These are phyloP conservation scores for Gymnosoma rotundatum DNA, from an alignment of 2,888 invertebrate genomes.

Conservation along the genomic window DNA sequence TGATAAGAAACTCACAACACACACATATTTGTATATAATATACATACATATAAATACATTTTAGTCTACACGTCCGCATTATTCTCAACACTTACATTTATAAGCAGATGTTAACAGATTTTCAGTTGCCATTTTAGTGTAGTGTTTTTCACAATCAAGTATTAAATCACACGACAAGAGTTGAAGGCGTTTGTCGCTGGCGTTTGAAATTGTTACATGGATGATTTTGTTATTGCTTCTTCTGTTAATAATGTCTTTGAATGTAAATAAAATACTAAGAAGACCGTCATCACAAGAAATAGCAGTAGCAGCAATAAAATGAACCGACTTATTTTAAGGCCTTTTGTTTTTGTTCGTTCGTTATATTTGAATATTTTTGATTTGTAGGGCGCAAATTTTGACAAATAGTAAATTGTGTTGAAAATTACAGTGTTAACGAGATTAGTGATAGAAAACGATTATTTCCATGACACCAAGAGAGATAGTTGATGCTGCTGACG, in stretches of 20 bases:
- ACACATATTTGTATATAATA: too few relatives aligned
- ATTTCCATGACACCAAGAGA: too few relatives aligned
- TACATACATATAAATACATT: too few relatives aligned
- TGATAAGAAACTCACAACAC: neutral
- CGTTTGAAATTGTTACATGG: slow-evolving; percentile 37
- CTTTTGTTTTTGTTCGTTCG: neutral
- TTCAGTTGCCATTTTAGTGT: slow-evolving; percentile 4
- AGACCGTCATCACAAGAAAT: neutral
- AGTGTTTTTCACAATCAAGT: slow-evolving; percentile 30
- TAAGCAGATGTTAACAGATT: slow-evolving; percentile 7
- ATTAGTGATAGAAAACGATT: too few relatives aligned
- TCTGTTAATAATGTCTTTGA: slow-evolving; percentile 22
- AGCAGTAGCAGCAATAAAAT: slow-evolving; percentile 20
- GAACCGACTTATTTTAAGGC: neutral
- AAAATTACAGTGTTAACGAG: too few relatives aligned
- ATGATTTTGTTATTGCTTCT: neutral
- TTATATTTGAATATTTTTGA: too few relatives aligned
- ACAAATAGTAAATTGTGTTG: too few relatives aligned
- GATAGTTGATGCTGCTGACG: too few relatives aligned
- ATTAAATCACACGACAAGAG: slow-evolving; percentile 5
- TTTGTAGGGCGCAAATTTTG: neutral
- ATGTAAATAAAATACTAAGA: slow-evolving; percentile 1
- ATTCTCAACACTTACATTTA: neutral
- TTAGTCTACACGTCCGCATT: slow-evolving; percentile 12
- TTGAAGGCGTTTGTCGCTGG: slow-evolving; percentile 42